Evolutionary conservation across 2,797 vertebrate species (phyloP).

Genomic region (Myoxocephalus aenaeus): DNA sequence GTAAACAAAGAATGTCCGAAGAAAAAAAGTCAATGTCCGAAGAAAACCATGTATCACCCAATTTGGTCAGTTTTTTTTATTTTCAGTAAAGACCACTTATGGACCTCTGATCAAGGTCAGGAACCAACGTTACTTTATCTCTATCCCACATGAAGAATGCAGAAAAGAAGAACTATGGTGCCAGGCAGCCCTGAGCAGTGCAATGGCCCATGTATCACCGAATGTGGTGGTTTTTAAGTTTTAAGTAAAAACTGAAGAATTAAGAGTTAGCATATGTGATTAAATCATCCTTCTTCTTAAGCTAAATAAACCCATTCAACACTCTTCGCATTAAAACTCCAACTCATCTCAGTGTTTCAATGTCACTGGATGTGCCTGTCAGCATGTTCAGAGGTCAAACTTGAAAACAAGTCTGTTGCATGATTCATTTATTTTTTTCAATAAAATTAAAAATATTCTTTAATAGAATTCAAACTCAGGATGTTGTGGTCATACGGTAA

Average conservation of each 20-base stretch:
- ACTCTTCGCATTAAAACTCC: not conserved
- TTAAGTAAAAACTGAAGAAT: not conserved
- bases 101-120: too few relatives aligned
- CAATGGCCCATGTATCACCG: not conserved
- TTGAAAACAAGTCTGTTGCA: slow-evolving; percentile 2
- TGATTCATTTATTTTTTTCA: not conserved
- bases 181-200: too few relatives aligned
- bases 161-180: too few relatives aligned
- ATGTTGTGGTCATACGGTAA: slow-evolving; percentile 25
- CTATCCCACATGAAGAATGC: too few relatives aligned
- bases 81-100: too few relatives aligned
- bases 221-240: not conserved
- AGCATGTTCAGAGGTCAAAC: not conserved
- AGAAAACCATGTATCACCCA: too few relatives aligned
- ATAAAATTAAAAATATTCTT: slow-evolving; percentile 47
- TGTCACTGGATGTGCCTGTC: not conserved
- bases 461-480: slow-evolving; percentile 37
- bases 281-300: not conserved
- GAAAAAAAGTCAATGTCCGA: too few relatives aligned
- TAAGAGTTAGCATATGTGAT: not conserved
- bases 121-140: too few relatives aligned
- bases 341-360: not conserved
- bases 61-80: too few relatives aligned
- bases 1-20: too few relatives aligned
- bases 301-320: not conserved